phyloP scores from a whole-genome alignment of 2,888 invertebrate species.

The Eupeodes luniger region DNA sequence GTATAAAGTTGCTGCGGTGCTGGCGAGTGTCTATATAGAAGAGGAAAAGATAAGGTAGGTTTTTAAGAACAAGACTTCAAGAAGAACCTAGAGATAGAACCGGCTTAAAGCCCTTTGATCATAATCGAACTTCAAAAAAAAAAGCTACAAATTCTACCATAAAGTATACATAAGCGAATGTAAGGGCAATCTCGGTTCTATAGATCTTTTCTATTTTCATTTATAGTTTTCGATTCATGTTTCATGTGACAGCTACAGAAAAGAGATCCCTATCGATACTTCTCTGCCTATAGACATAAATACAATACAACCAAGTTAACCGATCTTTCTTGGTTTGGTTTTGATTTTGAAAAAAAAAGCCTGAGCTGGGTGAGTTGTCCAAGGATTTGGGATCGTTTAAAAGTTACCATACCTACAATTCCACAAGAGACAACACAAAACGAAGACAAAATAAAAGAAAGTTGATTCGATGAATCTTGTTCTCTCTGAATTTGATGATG shows the following conservation, averaged over 20 bases:
- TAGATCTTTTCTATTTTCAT: constrained; percentile 39
- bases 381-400: constrained; percentile 65
- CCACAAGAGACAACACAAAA: not conserved
- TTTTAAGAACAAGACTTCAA: not conserved
- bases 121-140: not conserved
- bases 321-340: constrained; percentile 45
- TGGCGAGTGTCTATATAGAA: not conserved
- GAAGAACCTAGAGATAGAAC: not conserved
- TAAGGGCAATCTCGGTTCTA: constrained; percentile 20
- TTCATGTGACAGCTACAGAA: constrained; percentile 66
- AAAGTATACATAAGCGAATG: not conserved
- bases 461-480: constrained; percentile 55
- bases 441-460: constrained; percentile 52
- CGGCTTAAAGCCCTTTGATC: constrained; percentile 60
- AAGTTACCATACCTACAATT: constrained; percentile 20
- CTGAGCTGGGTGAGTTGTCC: constrained; percentile 16
- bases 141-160: constrained; percentile 36
- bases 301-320: constrained; percentile 4
- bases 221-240: constrained; percentile 56
- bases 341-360: not conserved
- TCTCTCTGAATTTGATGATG: constrained; percentile 49
- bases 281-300: not conserved
- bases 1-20: not conserved
- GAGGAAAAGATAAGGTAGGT: not conserved
- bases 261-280: constrained; percentile 54